A percentile compares a stretch with the other conserved stretches of the same genome.
These are phyloP conservation scores for Loriculus beryllinus DNA, from an alignment of 2,797 vertebrate genomes.

Conservation along the genomic window DNA sequence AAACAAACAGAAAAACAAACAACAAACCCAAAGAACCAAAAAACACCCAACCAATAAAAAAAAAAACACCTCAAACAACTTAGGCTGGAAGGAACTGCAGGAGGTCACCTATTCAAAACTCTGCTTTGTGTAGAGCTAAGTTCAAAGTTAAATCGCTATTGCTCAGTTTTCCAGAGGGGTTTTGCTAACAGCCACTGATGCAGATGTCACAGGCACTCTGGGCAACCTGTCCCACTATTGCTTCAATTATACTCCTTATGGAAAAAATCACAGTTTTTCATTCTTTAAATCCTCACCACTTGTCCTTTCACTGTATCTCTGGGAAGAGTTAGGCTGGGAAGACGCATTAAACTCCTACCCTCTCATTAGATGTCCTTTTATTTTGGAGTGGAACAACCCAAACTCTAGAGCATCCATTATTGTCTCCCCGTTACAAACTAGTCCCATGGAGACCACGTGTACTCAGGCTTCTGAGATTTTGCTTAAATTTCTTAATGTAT, in stretches of 20 bases:
- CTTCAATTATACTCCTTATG: not conserved
- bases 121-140: not conserved
- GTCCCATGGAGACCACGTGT: not conserved
- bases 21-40: not conserved
- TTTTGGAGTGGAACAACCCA: not conserved
- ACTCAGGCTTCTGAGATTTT: not conserved
- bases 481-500: not conserved
- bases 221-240: not conserved
- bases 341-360: rapidly evolving
- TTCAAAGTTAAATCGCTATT: not conserved
- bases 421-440: not conserved
- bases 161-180: not conserved
- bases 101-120: not conserved
- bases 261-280: not conserved
- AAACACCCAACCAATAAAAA: not conserved
- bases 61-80: not conserved
- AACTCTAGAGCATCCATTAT: not conserved
- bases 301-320: not conserved
- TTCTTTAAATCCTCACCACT: not conserved
- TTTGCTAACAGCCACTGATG: not conserved
- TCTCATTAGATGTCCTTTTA: not conserved
- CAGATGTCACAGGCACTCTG: not conserved
- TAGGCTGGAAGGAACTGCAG: not conserved
- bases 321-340: not conserved
- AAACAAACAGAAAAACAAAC: not conserved